A percentile compares a stretch with the other conserved stretches of the same genome.
These are phyloP conservation scores for Poecile montanus DNA, from an alignment of 2,797 vertebrate species.

Conservation along the genomic window DNA sequence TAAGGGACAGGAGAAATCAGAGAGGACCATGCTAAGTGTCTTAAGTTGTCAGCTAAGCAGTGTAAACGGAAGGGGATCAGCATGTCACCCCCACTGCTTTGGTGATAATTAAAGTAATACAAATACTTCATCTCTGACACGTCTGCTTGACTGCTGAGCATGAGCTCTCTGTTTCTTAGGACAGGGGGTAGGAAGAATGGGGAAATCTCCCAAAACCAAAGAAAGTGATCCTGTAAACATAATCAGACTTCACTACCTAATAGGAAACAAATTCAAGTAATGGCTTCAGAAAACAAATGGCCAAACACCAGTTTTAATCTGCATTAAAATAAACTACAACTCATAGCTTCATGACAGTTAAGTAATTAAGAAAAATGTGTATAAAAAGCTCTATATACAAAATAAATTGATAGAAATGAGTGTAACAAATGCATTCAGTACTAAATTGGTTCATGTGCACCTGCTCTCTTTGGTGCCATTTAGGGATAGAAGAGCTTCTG, in stretches of 20 bases:
- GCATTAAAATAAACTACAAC: background rate
- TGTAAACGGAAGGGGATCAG: background rate
- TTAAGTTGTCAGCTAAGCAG: background rate
- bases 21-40: background rate
- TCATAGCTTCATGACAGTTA: slow-evolving; percentile 9
- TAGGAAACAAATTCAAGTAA: slow-evolving; percentile 76
- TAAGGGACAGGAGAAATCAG: background rate
- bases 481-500: slow-evolving; percentile 20
- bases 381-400: slow-evolving; percentile 56
- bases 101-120: slow-evolving; percentile 3
- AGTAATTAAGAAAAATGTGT: slow-evolving; percentile 50
- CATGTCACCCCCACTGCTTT: background rate
- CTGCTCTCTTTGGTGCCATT: slow-evolving; percentile 75
- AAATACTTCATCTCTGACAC: background rate
- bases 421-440: slow-evolving; percentile 49
- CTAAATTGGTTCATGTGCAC: slow-evolving; percentile 30
- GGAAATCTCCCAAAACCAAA: background rate
- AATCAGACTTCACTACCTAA: slow-evolving; percentile 44
- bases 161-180: background rate
- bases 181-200: background rate
- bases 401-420: slow-evolving; percentile 59
- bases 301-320: slow-evolving; percentile 16
- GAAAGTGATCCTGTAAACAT: slow-evolving; percentile 67
- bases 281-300: slow-evolving; percentile 43
- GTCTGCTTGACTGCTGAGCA: background rate